A percentile compares a stretch with the other conserved stretches of the same genome.
These are phyloP conservation scores for Trachurus trachurus DNA, from an alignment of 2,797 vertebrate genomes.

Conservation along the genomic window DNA sequence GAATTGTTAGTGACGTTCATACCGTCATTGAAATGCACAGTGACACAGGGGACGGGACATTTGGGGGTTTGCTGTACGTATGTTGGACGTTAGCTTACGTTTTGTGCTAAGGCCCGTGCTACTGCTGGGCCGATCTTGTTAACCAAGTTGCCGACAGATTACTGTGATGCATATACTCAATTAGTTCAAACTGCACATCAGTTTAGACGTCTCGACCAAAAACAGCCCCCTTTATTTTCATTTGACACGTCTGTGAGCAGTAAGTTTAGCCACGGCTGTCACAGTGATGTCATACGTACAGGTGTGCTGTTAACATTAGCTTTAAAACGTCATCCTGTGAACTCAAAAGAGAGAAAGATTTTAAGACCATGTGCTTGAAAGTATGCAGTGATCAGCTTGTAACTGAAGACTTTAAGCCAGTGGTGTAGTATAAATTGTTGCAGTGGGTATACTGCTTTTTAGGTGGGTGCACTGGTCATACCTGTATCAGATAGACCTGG, in stretches of 20 bases:
- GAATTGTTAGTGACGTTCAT: neutral
- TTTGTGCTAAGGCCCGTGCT: slow-evolving; percentile 65
- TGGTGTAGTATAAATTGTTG: no score
- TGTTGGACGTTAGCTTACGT: slow-evolving; percentile 37
- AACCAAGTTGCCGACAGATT: slow-evolving; percentile 28
- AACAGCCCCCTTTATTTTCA: neutral
- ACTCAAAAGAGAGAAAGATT: neutral
- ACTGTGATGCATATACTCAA: neutral
- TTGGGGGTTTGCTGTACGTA: neutral
- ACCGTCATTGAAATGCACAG: neutral
- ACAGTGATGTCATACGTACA: slow-evolving; percentile 36
- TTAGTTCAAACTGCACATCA: neutral
- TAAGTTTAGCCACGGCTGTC: slow-evolving; percentile 9
- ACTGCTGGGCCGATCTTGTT: slow-evolving; percentile 58
- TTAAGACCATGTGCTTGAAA: neutral
- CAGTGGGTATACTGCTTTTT: no score
- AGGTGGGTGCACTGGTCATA: no score
- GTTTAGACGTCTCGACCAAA: neutral
- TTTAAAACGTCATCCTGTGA: neutral
- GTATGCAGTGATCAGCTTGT: neutral
- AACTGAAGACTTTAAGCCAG: neutral
- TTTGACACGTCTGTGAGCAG: neutral
- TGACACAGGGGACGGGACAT: neutral
- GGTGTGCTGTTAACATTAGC: slow-evolving; percentile 23
- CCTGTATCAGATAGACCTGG: no score